Evolutionary conservation across 92 coral and sea anemone genomes (phyloP), one percentile per base, ranked within the genome.

Genomic region (Meandrina meandrites): DNA sequence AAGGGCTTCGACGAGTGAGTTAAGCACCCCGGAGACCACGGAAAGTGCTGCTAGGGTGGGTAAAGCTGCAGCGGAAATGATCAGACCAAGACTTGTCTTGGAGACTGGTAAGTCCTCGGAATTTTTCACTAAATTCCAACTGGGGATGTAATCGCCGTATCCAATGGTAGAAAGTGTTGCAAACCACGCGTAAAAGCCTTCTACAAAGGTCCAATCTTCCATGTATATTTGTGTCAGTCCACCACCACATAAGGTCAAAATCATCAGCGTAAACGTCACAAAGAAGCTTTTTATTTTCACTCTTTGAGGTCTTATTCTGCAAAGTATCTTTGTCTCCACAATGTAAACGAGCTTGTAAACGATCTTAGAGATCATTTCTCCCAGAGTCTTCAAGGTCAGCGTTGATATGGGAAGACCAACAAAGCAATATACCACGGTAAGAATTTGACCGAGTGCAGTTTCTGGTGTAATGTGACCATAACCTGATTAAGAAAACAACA

Each of bases 391-490:
- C 8, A 90, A 67, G 22, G 90, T 79, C 13, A 90, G 58, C 87
- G 69, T 90, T 16, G 90, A 19, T 34, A 90, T n/a, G 18, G 93
- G 90, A 5, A 90, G 70, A n/a, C 90, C 93, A 27, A 81, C 45
- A 19, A 81, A 30, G 79, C 90, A 86, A 71, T 80, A 90, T 0
- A 81, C 60, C n/a, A 86, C 87, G 24, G 87, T 66, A 0, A 86
- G 32, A 8, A 76, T 22, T 34, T 90, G 89, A 21, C 93, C 93
- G 18, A 81, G 84, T 12, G 84, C 16, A 21, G 93, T 90, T 74
- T 83, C 76, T 30, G 93, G 93, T 5, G 90, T 74, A 1, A 81
- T 81, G 27, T 66, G 76, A 1, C 85, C 85, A 67, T 81, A 81
- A 40, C 85, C 85, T 80, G 54, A 31, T 30, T 27, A 54, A 1